Conservation (phyloP, 2,888 invertebrate genomes). For the Heterodera filipjevi region DNA sequence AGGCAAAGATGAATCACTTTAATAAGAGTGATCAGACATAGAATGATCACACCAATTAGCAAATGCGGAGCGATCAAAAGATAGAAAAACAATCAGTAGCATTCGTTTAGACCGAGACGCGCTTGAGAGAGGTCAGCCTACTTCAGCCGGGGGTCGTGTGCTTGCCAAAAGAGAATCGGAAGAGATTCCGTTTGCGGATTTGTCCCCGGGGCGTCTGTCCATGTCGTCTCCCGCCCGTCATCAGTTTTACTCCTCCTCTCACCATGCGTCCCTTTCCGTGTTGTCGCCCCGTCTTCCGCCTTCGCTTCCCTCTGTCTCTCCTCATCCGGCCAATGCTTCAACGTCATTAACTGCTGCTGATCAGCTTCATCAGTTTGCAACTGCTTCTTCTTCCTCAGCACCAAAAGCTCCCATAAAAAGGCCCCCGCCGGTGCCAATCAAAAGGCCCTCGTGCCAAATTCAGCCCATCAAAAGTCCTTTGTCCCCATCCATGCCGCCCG, state of each 20-base stretch:
- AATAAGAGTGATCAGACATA: too few species aligned
- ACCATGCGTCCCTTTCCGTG: not conserved
- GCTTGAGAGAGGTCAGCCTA: slow-evolving; percentile 2
- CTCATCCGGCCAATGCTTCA: not conserved
- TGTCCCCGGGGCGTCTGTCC: slow-evolving; percentile 35
- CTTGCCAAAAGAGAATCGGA: slow-evolving; percentile 6
- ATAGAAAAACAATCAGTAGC: too few species aligned
- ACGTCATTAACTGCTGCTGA: not conserved
- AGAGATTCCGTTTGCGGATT: slow-evolving; percentile 41
- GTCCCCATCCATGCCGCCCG: slow-evolving; percentile 21
- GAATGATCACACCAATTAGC: too few species aligned
- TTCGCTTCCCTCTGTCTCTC: slow-evolving; percentile 17
- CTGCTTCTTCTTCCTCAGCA: not conserved
- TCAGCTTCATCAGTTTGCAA: not conserved
- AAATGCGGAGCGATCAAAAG: too few species aligned
- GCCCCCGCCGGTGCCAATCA: not conserved
- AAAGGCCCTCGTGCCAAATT: not conserved
- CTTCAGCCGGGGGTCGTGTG: not conserved
- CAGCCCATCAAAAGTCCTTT: not conserved
- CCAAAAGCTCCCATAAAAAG: not conserved
- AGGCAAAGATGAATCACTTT: too few species aligned
- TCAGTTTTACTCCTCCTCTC: slow-evolving; percentile 10
- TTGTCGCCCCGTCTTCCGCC: slow-evolving; percentile 15
- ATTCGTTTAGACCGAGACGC: slow-evolving; percentile 21
- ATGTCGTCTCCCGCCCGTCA: slow-evolving; percentile 1